phyloP scores from a whole-genome alignment of 2,888 invertebrate genomes.

The Plebejus melissa region DNA sequence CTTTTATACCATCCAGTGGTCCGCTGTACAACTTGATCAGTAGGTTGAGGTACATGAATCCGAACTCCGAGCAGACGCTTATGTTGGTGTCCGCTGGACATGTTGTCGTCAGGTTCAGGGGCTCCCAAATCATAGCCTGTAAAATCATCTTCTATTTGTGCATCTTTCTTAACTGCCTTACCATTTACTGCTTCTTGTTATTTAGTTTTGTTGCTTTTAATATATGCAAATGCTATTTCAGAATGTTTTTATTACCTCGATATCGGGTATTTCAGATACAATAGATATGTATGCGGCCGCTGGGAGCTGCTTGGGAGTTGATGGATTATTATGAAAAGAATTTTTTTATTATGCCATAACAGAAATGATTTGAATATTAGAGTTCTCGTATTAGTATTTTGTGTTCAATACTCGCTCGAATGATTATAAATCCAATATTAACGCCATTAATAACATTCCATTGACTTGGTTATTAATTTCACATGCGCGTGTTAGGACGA shows the following conservation, averaged over 20 bases:
- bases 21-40: constrained; percentile 23
- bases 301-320: too few relatives aligned
- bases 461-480: constrained; percentile 12
- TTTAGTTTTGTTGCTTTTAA: background rate
- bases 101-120: constrained; percentile 34
- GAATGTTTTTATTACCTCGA: background rate
- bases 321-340: too few relatives aligned
- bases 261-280: too few relatives aligned
- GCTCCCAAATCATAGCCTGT: constrained; percentile 38
- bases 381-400: background rate
- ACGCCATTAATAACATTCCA: constrained; percentile 5
- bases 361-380: background rate
- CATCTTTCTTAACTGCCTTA: too few relatives aligned
- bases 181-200: too few relatives aligned
- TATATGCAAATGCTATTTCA: background rate
- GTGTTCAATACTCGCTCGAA: background rate
- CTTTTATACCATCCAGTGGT: constrained; percentile 29
- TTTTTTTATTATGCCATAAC: background rate
- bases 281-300: too few relatives aligned
- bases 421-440: background rate
- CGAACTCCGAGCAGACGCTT: constrained; percentile 43
- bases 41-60: constrained; percentile 23
- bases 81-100: constrained; percentile 44
- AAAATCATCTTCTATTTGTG: background rate
- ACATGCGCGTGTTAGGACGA: background rate